A percentile compares a stretch with the other conserved stretches of the same genome.
These are phyloP conservation scores for Cyphomyrus discorhynchus DNA, from an alignment of 2,113 vertebrate species.

Conservation along the genomic window DNA sequence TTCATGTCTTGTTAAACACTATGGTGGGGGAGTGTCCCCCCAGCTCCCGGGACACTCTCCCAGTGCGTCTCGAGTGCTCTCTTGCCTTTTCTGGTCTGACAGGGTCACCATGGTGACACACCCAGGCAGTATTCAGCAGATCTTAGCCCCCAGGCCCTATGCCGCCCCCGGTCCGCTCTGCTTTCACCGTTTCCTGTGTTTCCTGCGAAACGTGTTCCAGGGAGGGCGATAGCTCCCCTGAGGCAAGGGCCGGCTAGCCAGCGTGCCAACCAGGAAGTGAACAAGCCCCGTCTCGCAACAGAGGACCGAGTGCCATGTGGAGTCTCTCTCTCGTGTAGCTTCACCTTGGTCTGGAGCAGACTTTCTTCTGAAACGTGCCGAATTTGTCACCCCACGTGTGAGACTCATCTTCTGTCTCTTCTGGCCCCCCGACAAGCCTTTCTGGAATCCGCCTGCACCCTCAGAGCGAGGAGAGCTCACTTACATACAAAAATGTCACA, in stretches of 20 bases:
- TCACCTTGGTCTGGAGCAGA: neutral
- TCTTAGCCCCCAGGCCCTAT: neutral
- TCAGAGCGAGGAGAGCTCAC: neutral
- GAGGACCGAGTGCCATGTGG: neutral
- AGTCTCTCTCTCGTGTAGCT: neutral
- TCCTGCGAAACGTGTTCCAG: neutral
- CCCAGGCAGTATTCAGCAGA: neutral
- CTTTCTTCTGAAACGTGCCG: neutral
- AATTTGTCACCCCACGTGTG: neutral
- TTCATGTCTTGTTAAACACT: neutral
- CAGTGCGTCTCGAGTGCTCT: neutral
- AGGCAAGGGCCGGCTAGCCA: neutral
- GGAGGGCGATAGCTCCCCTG: neutral
- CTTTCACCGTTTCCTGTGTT: neutral
- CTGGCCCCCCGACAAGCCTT: neutral
- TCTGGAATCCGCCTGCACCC: neutral
- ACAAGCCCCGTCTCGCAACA: neutral
- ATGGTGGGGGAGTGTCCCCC: neutral
- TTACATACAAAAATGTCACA: neutral
- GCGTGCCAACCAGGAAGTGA: neutral
- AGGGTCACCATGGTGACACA: neutral
- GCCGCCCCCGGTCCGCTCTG: neutral
- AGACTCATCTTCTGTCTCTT: neutral
- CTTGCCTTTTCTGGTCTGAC: neutral
- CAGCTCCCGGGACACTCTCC: neutral